phyloP scores from a whole-genome alignment of 1,140 invertebrate genomes.

The Homalodisca vitripennis region DNA sequence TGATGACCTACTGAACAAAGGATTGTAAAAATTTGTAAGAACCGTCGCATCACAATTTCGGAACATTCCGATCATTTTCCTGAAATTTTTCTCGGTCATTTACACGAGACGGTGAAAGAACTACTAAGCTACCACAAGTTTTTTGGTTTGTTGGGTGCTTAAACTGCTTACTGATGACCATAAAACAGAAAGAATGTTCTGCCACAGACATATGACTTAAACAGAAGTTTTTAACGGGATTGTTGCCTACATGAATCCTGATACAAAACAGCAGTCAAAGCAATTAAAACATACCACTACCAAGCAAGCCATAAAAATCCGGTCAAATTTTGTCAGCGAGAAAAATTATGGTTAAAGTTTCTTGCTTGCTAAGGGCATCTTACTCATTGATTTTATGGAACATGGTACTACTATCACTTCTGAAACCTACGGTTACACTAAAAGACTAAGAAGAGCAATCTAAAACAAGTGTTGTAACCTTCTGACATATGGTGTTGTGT shows the following conservation, averaged over 20 bases:
- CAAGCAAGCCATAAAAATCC: constrained; percentile 30
- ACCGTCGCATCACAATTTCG: constrained; percentile 22
- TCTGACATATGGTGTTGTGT: constrained; percentile 27
- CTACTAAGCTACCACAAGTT: constrained; percentile 31
- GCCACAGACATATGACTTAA: constrained; percentile 28
- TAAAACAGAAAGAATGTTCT: constrained; percentile 32
- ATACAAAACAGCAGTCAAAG: constrained; percentile 37
- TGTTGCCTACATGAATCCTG: constrained; percentile 36
- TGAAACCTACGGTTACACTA: constrained; percentile 29
- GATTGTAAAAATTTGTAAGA: constrained; percentile 9
- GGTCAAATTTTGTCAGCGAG: constrained; percentile 26
- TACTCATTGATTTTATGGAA: constrained; percentile 34
- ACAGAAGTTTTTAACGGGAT: constrained; percentile 37
- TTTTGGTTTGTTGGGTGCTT: constrained; percentile 36
- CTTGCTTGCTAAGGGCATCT: constrained; percentile 28
- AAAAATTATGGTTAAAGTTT: constrained; percentile 31
- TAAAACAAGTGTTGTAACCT: constrained; percentile 35
- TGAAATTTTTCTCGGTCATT: constrained; percentile 2
- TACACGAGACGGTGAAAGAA: constrained; percentile 28
- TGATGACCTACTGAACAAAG: neutral
- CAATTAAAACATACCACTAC: constrained; percentile 13
- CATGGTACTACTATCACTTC: constrained; percentile 31
- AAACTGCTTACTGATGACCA: constrained; percentile 38
- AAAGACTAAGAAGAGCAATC: constrained; percentile 31
- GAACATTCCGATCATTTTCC: constrained; percentile 26